Evolutionary conservation across 2,888 invertebrate genomes (phyloP), one percentile per base, ranked within the genome.

Genomic region (Abrostola tripartita): DNA sequence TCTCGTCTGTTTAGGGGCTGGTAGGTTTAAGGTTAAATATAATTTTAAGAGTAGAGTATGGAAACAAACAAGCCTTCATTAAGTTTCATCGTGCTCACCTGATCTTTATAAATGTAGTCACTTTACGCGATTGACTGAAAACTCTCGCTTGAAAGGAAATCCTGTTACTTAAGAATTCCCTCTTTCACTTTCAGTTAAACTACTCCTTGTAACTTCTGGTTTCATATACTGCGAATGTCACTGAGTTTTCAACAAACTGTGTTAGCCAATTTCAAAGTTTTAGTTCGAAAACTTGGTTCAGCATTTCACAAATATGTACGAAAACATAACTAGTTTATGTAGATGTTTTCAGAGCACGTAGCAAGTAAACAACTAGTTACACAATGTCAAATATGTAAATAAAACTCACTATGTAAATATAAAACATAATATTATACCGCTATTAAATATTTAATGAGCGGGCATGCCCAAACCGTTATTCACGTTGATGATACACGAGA

Each of bases 231-330:
- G 14, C 2, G 12, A 24, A 9, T 24, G 24, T 44, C 6, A 14
- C 44, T 38, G 44, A 51, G 41, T 59, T 12, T 52, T 44, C 55
- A n/a, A 9, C 54, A 51, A 42, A n/a, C 57, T 47, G 40, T 51
- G 53, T 59, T 65, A 54, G 53, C 51, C 41, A 53, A 71, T 71
- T 76, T 60, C 24, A 54, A 71, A 71, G 53, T 60, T 76, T 9
- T 1, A 53, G 14, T 41, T 47, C 6, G n/a, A 42, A n/a, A 41
- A 59, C 37, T 69, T 57, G 37, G 38, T 40, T 9, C 7, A 35
- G 10, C 11, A 40, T 7, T 11, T 11, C 52, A 41, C 11, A 40
- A 12, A 47, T 24, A 47, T 47, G 44, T 24, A 24, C 9, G 6
- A 9, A 24, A 12, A 6, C 8, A 7, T 0, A 47, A 9, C 8